Conservation (phyloP, 2,797 vertebrate genomes). For the Mormyrus proboscirostris region DNA sequence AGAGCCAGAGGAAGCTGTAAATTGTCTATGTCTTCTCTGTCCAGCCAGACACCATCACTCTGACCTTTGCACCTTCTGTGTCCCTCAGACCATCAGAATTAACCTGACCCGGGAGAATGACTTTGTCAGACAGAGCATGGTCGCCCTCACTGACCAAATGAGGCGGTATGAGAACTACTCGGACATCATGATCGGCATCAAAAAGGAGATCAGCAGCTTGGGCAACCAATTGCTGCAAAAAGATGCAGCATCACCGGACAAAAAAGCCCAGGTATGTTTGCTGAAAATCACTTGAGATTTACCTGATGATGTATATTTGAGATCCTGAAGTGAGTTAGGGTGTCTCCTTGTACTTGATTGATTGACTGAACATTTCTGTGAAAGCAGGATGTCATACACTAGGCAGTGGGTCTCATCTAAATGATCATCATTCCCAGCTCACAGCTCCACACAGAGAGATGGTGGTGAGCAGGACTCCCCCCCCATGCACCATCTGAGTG, state of each 20-base stretch:
- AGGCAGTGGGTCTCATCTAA: neutral
- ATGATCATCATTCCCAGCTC: neutral
- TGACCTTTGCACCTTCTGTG: neutral
- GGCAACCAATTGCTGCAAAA: constrained; percentile 90
- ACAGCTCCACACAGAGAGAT: neutral
- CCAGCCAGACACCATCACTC: neutral
- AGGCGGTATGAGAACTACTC: constrained; percentile 88
- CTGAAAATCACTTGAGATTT: neutral
- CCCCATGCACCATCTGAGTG: neutral
- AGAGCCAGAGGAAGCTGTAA: neutral
- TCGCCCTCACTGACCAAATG: constrained; percentile 78
- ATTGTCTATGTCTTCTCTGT: neutral
- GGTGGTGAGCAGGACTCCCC: neutral
- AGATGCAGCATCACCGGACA: constrained; percentile 59
- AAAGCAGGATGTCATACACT: neutral
- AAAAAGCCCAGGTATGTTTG: constrained; percentile 71
- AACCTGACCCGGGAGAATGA: constrained; percentile 88
- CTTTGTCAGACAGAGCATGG: constrained; percentile 80
- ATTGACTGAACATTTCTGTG: neutral
- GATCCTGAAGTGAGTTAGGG: neutral
- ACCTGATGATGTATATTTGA: neutral
- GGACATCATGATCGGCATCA: constrained; percentile 88
- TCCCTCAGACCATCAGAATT: constrained; percentile 80
- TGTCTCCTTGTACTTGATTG: neutral
- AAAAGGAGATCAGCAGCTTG: constrained; percentile 89